Conservation (phyloP, 2,113 vertebrate genomes). For the Dasyurus viverrinus region DNA sequence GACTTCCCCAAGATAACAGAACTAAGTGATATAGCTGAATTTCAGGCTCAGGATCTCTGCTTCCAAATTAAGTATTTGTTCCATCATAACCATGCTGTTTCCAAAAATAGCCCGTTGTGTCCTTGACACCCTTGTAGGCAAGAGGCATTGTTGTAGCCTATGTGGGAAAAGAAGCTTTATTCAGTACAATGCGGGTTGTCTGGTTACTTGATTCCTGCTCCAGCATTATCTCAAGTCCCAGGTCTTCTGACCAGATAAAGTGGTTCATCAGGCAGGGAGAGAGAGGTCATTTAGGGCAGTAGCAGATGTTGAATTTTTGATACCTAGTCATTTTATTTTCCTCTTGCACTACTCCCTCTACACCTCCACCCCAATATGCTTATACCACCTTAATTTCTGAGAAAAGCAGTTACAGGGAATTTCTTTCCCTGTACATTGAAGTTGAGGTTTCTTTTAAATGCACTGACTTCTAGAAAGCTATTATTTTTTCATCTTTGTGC, state of each 20-base stretch:
- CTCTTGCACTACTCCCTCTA: background rate
- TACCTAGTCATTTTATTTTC: background rate
- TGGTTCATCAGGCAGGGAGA: background rate
- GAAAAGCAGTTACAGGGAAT: background rate
- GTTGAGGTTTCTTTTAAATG: too few relatives aligned
- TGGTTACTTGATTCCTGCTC: background rate
- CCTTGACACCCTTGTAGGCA: background rate
- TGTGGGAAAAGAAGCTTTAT: background rate
- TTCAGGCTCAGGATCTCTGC: background rate
- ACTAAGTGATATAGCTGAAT: background rate
- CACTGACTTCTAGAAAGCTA: too few relatives aligned
- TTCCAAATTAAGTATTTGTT: background rate
- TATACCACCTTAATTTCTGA: background rate
- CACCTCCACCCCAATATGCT: background rate
- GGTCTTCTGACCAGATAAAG: background rate
- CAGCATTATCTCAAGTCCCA: background rate
- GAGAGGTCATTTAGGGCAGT: background rate
- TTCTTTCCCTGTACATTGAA: background rate
- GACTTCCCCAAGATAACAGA: background rate
- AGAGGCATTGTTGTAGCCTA: background rate
- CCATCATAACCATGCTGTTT: background rate
- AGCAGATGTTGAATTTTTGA: background rate
- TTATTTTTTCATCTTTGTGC: too few relatives aligned
- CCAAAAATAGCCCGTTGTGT: background rate
- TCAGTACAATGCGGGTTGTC: background rate